phyloP scores from a whole-genome alignment of 2,888 invertebrate species.

The Drosophila stalkeri region DNA sequence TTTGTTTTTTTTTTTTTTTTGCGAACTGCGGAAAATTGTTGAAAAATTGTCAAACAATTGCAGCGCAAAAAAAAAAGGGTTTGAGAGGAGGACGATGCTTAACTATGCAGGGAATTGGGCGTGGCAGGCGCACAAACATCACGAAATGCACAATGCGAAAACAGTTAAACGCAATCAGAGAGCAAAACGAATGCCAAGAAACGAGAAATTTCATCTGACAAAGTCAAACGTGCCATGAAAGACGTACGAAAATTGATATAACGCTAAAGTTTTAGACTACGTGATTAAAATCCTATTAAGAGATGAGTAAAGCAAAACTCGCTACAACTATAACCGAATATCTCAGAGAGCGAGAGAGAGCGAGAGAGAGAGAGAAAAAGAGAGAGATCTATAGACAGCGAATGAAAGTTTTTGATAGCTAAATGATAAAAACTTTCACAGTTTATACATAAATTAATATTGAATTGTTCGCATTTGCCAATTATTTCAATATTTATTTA shows the following conservation, averaged over 20 bases:
- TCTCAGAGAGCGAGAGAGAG: too few relatives aligned
- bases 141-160: slow-evolving; percentile 45
- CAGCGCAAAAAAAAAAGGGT: slow-evolving; percentile 26
- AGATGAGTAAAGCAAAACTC: background rate
- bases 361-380: too few relatives aligned
- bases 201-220: slow-evolving; percentile 62
- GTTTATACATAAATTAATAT: slow-evolving; percentile 22
- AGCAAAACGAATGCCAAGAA: background rate
- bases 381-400: background rate
- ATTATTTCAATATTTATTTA: slow-evolving; percentile 20
- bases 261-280: slow-evolving; percentile 55
- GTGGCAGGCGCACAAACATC: slow-evolving; percentile 32
- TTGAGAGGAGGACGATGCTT: background rate
- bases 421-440: slow-evolving; percentile 22
- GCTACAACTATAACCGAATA: too few relatives aligned
- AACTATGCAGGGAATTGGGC: slow-evolving; percentile 30
- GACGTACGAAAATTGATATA: slow-evolving; percentile 28
- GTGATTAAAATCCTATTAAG: slow-evolving; percentile 49
- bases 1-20: slow-evolving; percentile 19
- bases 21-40: slow-evolving; percentile 71
- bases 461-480: background rate
- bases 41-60: slow-evolving; percentile 81
- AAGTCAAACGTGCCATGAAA: slow-evolving; percentile 8
- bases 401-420: slow-evolving; percentile 27
- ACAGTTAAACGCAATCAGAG: slow-evolving; percentile 45